Conservation (phyloP, 1,140 invertebrate species). For the Drosophila mayri region DNA sequence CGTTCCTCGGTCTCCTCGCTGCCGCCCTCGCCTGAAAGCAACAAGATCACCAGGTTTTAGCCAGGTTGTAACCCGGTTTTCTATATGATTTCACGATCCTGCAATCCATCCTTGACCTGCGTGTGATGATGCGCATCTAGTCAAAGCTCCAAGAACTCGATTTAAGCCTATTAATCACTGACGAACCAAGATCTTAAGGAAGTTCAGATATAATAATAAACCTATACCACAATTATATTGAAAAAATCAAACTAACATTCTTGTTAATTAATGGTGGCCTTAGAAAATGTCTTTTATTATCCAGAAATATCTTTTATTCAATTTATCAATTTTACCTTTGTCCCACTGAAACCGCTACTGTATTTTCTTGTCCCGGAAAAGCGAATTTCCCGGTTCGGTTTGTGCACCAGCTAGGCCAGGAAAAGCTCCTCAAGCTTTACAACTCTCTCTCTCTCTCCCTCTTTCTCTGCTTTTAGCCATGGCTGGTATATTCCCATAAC, state of each 20-base stretch:
- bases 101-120: not conserved
- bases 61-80: not conserved
- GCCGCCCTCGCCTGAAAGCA: constrained; percentile 74
- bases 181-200: constrained; percentile 43
- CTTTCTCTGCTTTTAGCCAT: not conserved
- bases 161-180: constrained; percentile 38
- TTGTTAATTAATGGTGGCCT: not conserved
- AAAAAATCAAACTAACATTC: not conserved
- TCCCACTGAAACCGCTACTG: constrained; percentile 1
- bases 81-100: not conserved
- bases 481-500: constrained; percentile 31
- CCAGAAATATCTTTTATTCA: not conserved
- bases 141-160: constrained; percentile 59
- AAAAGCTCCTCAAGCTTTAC: constrained; percentile 53
- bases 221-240: constrained; percentile 3
- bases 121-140: constrained; percentile 50
- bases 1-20: constrained; percentile 74
- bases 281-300: too few species aligned
- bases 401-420: constrained; percentile 14
- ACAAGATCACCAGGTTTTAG: constrained; percentile 81
- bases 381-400: constrained; percentile 20
- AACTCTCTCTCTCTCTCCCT: constrained; percentile 1
- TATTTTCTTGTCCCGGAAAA: not conserved
- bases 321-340: not conserved
- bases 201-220: constrained; percentile 36